These are phyloP conservation scores for Hesperophylax magnus DNA, from an alignment of 1,140 invertebrate genomes.

Conservation along the genomic window DNA sequence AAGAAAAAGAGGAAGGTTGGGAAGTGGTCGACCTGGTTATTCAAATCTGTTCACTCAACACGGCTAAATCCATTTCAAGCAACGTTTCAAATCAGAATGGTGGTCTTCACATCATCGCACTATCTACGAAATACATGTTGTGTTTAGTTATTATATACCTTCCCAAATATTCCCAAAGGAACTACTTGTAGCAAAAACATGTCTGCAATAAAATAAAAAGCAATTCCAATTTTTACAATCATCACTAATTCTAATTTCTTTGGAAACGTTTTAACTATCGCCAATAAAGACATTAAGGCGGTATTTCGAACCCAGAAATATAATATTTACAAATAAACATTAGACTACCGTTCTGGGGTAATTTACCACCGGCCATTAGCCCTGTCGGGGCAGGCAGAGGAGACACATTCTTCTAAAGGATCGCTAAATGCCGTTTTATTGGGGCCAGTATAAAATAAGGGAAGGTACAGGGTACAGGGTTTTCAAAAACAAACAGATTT, in stretches of 20 bases:
- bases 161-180: too few relatives aligned
- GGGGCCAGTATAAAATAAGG: background rate
- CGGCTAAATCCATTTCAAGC: too few relatives aligned
- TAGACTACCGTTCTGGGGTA: constrained; percentile 8
- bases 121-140: too few relatives aligned
- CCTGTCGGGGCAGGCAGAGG: background rate
- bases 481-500: background rate
- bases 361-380: constrained; percentile 1
- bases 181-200: too few relatives aligned
- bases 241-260: background rate
- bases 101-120: too few relatives aligned
- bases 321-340: constrained; percentile 1
- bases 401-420: background rate
- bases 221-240: background rate
- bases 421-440: background rate
- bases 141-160: too few relatives aligned
- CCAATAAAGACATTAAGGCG: constrained; percentile 4
- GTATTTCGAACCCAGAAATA: background rate
- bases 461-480: background rate
- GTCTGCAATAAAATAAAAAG: too few relatives aligned
- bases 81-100: too few relatives aligned
- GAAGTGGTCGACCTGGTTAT: too few relatives aligned
- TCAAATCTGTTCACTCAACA: too few relatives aligned
- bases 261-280: background rate
- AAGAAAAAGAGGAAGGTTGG: too few relatives aligned